A percentile compares a stretch with the other conserved stretches of the same genome.
These are phyloP conservation scores for Platycercus adscitus DNA, from an alignment of 2,113 vertebrate species.

Conservation along the genomic window DNA sequence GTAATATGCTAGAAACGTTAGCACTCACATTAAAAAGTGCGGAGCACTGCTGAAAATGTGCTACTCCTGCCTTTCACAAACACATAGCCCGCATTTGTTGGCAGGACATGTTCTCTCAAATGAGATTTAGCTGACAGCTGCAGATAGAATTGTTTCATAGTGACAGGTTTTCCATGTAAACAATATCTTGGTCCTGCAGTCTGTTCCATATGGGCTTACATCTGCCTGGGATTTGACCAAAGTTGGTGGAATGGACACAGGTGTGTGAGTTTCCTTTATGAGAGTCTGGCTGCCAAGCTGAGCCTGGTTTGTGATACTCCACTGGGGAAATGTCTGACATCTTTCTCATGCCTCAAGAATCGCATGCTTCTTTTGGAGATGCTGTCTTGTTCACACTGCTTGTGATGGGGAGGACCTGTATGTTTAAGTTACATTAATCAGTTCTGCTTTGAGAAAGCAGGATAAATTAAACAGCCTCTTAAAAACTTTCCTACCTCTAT, in stretches of 20 bases:
- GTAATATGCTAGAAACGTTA: slow-evolving; percentile 54
- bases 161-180: slow-evolving; percentile 1
- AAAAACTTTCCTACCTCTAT: neutral
- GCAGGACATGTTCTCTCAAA: neutral
- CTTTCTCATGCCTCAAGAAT: neutral
- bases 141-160: neutral
- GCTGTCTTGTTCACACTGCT: neutral
- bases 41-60: neutral
- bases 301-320: neutral
- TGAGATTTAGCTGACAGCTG: neutral
- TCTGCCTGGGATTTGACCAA: neutral
- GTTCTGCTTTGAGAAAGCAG: neutral
- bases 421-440: neutral
- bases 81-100: neutral
- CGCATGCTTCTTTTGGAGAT: neutral
- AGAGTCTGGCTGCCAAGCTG: neutral
- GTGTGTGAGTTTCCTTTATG: neutral
- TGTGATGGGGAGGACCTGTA: neutral
- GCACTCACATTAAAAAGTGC: neutral
- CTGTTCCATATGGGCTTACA: neutral
- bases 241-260: neutral
- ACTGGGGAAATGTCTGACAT: neutral
- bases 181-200: neutral
- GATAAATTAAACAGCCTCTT: neutral
- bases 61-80: neutral